These are phyloP conservation scores for Tachina grossa DNA, from an alignment of 2,888 invertebrate species.

Conservation along the genomic window DNA sequence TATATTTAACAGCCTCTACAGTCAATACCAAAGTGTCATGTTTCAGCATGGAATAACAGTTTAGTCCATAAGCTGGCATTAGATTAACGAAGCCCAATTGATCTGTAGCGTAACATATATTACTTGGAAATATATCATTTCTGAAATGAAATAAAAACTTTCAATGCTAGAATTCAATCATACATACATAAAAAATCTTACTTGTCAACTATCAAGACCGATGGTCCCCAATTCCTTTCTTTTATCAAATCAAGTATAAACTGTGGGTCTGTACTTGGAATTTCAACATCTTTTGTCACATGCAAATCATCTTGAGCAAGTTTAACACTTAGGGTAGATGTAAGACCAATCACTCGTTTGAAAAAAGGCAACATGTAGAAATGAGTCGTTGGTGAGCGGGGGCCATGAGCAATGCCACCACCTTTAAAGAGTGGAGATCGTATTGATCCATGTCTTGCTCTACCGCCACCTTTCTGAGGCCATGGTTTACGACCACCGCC, in stretches of 20 bases:
- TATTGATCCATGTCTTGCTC: constrained; percentile 95
- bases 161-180: background rate
- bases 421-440: constrained; percentile 93
- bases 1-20: constrained; percentile 90
- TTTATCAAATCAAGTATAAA: constrained; percentile 92
- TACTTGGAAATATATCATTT: constrained; percentile 92
- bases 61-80: constrained; percentile 97
- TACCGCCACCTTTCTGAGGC: constrained; percentile 97
- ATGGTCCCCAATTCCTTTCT: constrained; percentile 96
- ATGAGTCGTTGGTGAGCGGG: constrained; percentile 93
- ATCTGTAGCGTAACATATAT: constrained; percentile 92
- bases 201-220: constrained; percentile 96
- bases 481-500: constrained; percentile 97
- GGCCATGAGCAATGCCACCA: constrained; percentile 95
- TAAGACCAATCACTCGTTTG: constrained; percentile 90
- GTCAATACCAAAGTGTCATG: constrained; percentile 96
- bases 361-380: constrained; percentile 96
- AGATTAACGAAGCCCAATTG: constrained; percentile 92
- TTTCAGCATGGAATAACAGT: constrained; percentile 98
- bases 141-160: constrained; percentile 54
- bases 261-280: constrained; percentile 91
- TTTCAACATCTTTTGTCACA: constrained; percentile 92
- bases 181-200: constrained; percentile 83
- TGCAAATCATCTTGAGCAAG: constrained; percentile 97
- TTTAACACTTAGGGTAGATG: constrained; percentile 93